Evolutionary conservation across 2,113 vertebrate genomes (phyloP).

Genomic region (Dromiciops gliroides): DNA sequence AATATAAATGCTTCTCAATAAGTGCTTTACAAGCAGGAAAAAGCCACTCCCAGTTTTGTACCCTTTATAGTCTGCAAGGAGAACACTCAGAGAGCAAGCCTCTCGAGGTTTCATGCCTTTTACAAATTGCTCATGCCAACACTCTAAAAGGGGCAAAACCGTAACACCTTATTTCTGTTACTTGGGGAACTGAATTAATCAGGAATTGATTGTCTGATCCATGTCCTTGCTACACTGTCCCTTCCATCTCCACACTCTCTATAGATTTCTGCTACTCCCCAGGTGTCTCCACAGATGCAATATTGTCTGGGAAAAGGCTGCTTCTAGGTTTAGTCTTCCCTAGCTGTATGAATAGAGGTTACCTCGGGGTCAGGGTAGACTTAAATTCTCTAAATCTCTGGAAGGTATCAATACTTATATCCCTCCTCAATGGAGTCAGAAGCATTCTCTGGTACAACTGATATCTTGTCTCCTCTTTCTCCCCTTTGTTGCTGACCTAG

Average conservation of each 20-base stretch:
- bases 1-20: neutral
- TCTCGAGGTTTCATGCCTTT: neutral
- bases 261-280: neutral
- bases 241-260: neutral
- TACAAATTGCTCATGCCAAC: neutral
- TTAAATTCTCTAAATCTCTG: neutral
- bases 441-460: neutral
- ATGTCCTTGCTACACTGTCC: neutral
- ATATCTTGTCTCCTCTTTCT: neutral
- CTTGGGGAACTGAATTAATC: neutral
- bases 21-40: neutral
- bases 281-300: neutral
- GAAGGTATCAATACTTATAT: neutral
- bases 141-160: neutral
- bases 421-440: neutral
- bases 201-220: too few relatives aligned
- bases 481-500: neutral
- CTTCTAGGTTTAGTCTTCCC: neutral
- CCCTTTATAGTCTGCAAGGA: neutral
- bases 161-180: too few relatives aligned
- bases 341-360: neutral
- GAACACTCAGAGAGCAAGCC: neutral
- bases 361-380: neutral
- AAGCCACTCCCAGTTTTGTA: neutral
- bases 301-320: neutral